A percentile compares a stretch with the other conserved stretches of the same genome.
Conservation (phyloP, 2,113 vertebrate genomes). For the Dipodomys ordii region DNA sequence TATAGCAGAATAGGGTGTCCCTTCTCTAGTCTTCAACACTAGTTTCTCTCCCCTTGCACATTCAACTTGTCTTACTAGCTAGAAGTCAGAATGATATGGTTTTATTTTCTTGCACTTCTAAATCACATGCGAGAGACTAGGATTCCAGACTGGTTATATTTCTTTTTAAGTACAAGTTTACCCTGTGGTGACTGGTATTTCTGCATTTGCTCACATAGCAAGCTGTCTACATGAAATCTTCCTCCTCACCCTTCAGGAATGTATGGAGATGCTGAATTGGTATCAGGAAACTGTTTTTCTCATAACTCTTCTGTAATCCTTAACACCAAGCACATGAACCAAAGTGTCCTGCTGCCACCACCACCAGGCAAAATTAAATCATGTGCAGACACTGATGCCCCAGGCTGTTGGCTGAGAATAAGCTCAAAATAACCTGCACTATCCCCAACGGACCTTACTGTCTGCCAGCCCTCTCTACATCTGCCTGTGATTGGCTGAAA, state of each 20-base stretch:
- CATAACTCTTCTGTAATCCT: constrained; percentile 50
- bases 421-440: constrained; percentile 58
- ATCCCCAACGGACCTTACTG: constrained; percentile 5
- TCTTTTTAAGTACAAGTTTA: not conserved
- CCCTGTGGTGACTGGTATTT: constrained; percentile 40
- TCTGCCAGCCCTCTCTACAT: not conserved
- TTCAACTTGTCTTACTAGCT: not conserved
- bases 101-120: constrained; percentile 7
- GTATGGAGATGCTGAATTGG: constrained; percentile 41
- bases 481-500: constrained; percentile 49
- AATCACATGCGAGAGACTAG: constrained; percentile 5
- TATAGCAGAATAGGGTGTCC: not conserved
- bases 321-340: constrained; percentile 54
- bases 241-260: constrained; percentile 49
- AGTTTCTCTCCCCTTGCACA: not conserved
- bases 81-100: not conserved
- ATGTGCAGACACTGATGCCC: constrained; percentile 41
- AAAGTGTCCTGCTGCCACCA: constrained; percentile 30
- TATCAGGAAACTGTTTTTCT: constrained; percentile 43
- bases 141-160: not conserved
- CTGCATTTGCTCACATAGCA: constrained; percentile 62
- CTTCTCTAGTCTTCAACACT: not conserved
- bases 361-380: constrained; percentile 59
- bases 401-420: constrained; percentile 68
- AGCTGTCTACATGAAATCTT: constrained; percentile 64